phyloP scores from a whole-genome alignment of 2,888 invertebrate genomes.

The Phengaris arion region DNA sequence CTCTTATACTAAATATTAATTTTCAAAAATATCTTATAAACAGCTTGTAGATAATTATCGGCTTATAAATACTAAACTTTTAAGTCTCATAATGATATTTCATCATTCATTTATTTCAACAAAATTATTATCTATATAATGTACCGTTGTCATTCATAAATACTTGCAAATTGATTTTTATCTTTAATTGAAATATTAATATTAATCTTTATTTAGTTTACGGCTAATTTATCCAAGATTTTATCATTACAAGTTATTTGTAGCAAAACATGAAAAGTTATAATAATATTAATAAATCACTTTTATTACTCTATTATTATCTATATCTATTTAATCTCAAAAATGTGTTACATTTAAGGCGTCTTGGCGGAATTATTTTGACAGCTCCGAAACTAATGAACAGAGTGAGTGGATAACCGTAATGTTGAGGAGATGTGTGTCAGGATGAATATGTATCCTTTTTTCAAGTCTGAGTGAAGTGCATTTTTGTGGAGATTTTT shows the following conservation, averaged over 20 bases:
- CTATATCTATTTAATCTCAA: neutral
- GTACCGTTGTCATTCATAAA: neutral
- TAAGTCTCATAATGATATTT: neutral
- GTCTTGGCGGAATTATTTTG: constrained; percentile 7
- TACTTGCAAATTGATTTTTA: neutral
- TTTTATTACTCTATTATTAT: constrained; percentile 15
- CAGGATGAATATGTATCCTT: neutral
- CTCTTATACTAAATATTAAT: too few species aligned
- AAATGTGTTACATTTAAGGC: constrained; percentile 1
- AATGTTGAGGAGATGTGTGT: neutral
- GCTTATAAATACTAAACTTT: neutral
- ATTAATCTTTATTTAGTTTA: neutral
- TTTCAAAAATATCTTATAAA: too few species aligned
- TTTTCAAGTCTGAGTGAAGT: neutral
- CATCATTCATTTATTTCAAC: neutral
- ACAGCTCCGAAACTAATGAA: constrained; percentile 11
- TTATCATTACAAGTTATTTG: constrained; percentile 21
- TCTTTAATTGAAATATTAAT: neutral
- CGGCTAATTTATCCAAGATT: constrained; percentile 22
- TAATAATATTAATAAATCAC: neutral
- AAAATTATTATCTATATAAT: neutral
- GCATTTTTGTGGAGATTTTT: neutral
- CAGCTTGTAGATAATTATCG: neutral
- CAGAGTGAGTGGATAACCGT: neutral
- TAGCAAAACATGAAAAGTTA: neutral